Evolutionary conservation across 2,113 vertebrate genomes (phyloP), one percentile per base, ranked within the genome.

Genomic region (Neomonachus schauinslandi): DNA sequence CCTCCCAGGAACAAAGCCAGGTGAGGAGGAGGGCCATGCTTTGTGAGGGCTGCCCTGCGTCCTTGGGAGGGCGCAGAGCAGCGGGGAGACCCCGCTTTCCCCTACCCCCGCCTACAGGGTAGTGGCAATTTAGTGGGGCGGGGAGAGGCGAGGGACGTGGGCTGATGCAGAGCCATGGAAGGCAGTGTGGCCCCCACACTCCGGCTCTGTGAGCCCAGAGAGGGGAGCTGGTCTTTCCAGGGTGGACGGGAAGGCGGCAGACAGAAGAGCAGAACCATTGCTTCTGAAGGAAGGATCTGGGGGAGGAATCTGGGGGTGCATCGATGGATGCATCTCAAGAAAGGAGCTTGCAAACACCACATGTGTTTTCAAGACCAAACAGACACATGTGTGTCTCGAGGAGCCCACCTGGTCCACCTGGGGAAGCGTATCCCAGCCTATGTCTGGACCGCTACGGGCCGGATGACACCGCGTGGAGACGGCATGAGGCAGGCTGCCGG

Each of bases 381-480:
- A 39, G 33, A 57, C 8, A 5, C 26, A 4, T 65, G 55, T 24
- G 31, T 28, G 71, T 74, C 22, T 4, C 1, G 16, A 46, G 14
- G 11, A 42, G 39, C 59, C 51, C 24, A 19, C 49, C 33, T 18
- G 61, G 16, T 31, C 14, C 33, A 1, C 2, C n/a, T 2, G 57
- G 31, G 1, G 80, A n/a, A 10, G 67, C 2, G 2, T 4, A 24
- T 39, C 53, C 21, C 63, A 51, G 77, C 31, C 51, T 2, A 46
- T 1, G 57, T 24, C 49, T 42, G 59, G 33, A 8, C 36, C 8
- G 81, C 49, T 61, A 4, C 0, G 6, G 53, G n/a, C 81, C 49
- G 1, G 33, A 19, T 26, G 39, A 18, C 28, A 31, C 28, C 3
- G 0, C 1, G 7, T 2, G 7, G 19, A 39, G 91, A 12, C 0